Conservation (phyloP, 2,888 invertebrate genomes). For the Synergus japonicus region DNA sequence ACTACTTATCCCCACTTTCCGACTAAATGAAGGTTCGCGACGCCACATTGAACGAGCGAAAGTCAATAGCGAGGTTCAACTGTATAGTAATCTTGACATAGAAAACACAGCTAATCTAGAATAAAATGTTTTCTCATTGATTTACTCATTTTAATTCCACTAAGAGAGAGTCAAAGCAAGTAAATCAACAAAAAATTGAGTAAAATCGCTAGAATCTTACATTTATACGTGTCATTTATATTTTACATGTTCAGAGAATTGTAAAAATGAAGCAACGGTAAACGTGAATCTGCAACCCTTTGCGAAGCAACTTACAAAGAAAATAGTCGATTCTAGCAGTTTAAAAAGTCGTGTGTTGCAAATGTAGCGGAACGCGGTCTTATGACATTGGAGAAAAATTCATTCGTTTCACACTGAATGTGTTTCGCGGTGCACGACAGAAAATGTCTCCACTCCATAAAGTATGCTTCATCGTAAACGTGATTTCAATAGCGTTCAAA, state of each 20-base stretch:
- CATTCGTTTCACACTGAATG: conserved; percentile 12
- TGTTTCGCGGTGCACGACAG: conserved; percentile 41
- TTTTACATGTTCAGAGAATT: not conserved
- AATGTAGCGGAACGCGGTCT: conserved; percentile 34
- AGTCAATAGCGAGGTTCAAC: conserved; percentile 18
- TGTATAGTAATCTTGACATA: conserved; percentile 24
- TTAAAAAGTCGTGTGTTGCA: conserved; percentile 30
- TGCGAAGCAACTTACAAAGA: not conserved
- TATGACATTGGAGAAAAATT: conserved; percentile 9
- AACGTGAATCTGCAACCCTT: not conserved
- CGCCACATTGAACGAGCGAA: conserved; percentile 18
- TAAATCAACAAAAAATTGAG: too few relatives aligned
- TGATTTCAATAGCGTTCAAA: conserved; percentile 51
- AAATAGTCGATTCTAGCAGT: conserved; percentile 36
- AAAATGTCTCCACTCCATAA: conserved; percentile 47
- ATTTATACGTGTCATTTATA: too few relatives aligned
- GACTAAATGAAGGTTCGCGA: conserved; percentile 32
- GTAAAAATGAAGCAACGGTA: not conserved
- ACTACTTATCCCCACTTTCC: conserved; percentile 40
- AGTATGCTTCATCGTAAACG: conserved; percentile 46
- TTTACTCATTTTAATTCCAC: too few relatives aligned
- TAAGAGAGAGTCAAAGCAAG: too few relatives aligned
- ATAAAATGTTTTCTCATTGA: not conserved
- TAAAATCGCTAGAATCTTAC: too few relatives aligned
- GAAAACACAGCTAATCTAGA: not conserved